These are phyloP conservation scores for Erpornis zantholeuca DNA, from an alignment of 2,113 vertebrate genomes.

Conservation along the genomic window DNA sequence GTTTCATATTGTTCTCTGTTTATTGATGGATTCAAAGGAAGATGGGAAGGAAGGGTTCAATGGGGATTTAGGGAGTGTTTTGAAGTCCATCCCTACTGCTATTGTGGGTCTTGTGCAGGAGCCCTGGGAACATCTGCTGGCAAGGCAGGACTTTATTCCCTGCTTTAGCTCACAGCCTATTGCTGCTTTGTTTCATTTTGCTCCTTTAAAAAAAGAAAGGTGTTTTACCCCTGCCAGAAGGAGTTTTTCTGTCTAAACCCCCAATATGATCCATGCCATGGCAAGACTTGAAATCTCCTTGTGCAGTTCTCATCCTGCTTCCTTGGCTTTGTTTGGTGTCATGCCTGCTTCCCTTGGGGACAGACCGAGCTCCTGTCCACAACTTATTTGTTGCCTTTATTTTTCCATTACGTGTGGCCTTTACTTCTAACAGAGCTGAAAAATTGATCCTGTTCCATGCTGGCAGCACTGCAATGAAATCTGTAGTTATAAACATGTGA, in stretches of 20 bases:
- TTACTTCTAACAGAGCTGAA: background rate
- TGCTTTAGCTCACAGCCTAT: background rate
- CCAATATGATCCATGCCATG: background rate
- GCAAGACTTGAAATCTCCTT: background rate
- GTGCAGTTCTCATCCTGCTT: background rate
- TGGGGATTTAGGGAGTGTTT: background rate
- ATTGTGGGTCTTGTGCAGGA: background rate
- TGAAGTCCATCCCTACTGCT: background rate
- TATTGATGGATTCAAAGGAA: background rate
- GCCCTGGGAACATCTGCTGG: background rate
- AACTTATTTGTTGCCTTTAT: background rate
- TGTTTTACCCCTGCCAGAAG: background rate
- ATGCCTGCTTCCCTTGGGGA: background rate
- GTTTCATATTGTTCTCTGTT: background rate
- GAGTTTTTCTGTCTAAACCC: background rate
- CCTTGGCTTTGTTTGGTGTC: background rate
- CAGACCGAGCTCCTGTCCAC: background rate
- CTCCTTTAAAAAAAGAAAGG: background rate
- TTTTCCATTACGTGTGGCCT: background rate
- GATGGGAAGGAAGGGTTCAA: background rate
- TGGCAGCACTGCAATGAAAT: background rate
- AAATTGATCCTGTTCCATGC: background rate
- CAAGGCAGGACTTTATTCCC: background rate
- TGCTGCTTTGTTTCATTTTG: background rate
- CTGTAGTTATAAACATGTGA: background rate